These are phyloP conservation scores for Falco peregrinus DNA, from an alignment of 2,797 vertebrate genomes.

Conservation along the genomic window DNA sequence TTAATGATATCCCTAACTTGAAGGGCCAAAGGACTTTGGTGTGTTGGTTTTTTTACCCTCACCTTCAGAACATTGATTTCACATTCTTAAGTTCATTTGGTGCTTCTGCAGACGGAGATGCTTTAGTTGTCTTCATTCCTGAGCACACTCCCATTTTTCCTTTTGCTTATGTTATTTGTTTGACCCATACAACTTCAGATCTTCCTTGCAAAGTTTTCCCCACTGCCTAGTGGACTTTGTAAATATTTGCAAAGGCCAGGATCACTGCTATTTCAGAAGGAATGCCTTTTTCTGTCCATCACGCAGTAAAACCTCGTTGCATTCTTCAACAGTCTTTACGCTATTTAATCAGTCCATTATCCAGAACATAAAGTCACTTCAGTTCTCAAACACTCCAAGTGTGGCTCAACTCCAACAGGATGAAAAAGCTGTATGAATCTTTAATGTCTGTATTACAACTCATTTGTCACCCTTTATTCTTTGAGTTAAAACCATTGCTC, in stretches of 20 bases:
- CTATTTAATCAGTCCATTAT: conserved; percentile 29
- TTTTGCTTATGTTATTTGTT: not conserved
- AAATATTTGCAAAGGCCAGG: not conserved
- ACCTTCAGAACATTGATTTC: not conserved
- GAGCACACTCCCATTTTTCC: not conserved
- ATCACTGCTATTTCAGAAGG: not conserved
- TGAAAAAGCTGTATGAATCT: not conserved
- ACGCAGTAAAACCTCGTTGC: not conserved
- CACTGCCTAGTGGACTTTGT: not conserved
- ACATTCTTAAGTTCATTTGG: not conserved
- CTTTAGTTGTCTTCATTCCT: not conserved
- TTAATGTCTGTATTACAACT: not conserved
- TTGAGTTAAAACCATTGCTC: not conserved
- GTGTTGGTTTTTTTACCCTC: accelerated
- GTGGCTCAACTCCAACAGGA: not conserved
- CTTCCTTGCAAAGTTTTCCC: not conserved
- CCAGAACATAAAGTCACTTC: not conserved
- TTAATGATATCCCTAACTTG: not conserved
- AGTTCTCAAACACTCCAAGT: not conserved
- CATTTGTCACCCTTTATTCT: not conserved
- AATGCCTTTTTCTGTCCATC: not conserved
- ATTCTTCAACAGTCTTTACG: not conserved
- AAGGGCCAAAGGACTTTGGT: not conserved
- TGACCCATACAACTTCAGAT: not conserved
- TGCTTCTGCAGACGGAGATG: not conserved